These are phyloP conservation scores for Sardinella longiceps DNA, from an alignment of 2,797 vertebrate genomes.

Conservation along the genomic window DNA sequence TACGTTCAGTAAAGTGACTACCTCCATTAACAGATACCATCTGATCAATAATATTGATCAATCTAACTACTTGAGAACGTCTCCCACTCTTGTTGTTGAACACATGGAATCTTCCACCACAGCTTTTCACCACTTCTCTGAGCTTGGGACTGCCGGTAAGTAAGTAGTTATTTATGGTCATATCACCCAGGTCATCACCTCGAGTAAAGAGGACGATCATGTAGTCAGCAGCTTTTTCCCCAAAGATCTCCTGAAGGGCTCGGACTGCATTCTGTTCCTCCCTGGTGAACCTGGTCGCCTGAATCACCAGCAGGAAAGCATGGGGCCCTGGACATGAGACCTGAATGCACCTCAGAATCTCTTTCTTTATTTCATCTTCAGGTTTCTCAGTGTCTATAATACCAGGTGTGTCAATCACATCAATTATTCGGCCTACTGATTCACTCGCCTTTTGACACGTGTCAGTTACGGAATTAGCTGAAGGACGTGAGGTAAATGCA, in stretches of 20 bases:
- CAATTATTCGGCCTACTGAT: too few relatives aligned
- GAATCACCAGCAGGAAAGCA: background rate
- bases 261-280: too few relatives aligned
- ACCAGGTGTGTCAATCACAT: too few relatives aligned
- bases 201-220: too few relatives aligned
- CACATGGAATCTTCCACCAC: background rate
- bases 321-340: background rate
- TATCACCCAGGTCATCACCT: too few relatives aligned
- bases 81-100: background rate
- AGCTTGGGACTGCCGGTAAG: background rate
- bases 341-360: background rate
- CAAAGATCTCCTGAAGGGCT: too few relatives aligned
- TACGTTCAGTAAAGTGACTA: background rate
- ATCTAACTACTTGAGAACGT: background rate
- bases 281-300: too few relatives aligned
- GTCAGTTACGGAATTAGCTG: too few relatives aligned
- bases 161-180: too few relatives aligned
- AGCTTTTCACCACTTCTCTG: background rate
- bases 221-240: too few relatives aligned
- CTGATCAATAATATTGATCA: conserved; percentile 2
- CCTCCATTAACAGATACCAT: background rate
- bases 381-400: background rate
- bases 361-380: background rate
- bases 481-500: background rate
- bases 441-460: too few relatives aligned